phyloP scores from a whole-genome alignment of 1,140 invertebrate species.

The Drosophila parvula region DNA sequence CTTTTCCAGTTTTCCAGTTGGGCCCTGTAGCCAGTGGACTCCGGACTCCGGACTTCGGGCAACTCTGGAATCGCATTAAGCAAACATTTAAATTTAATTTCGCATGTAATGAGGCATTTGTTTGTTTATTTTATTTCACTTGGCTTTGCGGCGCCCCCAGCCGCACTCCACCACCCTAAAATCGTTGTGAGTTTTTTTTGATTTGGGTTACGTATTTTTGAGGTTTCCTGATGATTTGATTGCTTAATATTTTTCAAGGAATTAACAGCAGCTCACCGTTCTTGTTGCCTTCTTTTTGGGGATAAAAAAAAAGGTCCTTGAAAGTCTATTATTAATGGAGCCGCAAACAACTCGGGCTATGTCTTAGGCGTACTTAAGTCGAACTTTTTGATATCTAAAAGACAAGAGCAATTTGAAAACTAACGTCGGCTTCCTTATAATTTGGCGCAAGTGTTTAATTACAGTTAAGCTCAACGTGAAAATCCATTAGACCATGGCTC shows the following conservation, averaged over 20 bases:
- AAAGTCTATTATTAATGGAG: not conserved
- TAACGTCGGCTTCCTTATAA: constrained; percentile 24
- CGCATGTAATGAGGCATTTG: constrained; percentile 84
- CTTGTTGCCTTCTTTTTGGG: not conserved
- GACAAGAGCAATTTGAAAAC: constrained; percentile 22
- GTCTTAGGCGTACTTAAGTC: not conserved
- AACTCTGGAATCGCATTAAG: constrained; percentile 81
- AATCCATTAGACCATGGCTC: constrained; percentile 82
- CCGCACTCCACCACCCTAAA: constrained; percentile 1
- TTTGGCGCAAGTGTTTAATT: constrained; percentile 42
- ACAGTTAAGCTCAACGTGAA: constrained; percentile 39
- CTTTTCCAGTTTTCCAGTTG: constrained; percentile 16
- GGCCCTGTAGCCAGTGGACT: no score
- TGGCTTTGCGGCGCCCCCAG: constrained; percentile 18
- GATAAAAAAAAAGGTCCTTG: not conserved
- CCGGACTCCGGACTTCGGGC: constrained; percentile 37
- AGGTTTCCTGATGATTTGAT: constrained; percentile 24
- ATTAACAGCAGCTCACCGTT: constrained; percentile 6
- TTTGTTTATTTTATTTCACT: constrained; percentile 77
- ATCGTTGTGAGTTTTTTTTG: constrained; percentile 21
- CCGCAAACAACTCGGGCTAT: not conserved
- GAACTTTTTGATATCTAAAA: not conserved
- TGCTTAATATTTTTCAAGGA: constrained; percentile 16
- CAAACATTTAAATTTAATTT: constrained; percentile 84
- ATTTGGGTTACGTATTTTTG: constrained; percentile 30